phyloP scores from a whole-genome alignment of 2,888 invertebrate genomes.

The Strigamia maritima region DNA sequence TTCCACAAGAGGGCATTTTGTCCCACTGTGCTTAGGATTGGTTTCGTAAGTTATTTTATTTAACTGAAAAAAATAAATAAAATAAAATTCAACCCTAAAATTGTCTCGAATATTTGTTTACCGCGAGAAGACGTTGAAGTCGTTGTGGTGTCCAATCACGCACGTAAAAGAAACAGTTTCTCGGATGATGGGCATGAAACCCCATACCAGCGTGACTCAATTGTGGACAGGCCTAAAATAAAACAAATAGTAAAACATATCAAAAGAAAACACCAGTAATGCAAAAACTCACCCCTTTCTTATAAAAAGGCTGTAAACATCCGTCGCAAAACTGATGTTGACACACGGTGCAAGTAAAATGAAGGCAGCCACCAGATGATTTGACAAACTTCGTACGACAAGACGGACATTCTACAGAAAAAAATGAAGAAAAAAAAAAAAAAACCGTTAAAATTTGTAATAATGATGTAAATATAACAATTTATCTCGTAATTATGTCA shows the following conservation, averaged over 20 bases:
- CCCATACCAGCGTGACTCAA: neutral
- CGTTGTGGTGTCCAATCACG: neutral
- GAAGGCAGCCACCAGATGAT: conserved; percentile 6
- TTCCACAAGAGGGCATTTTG: neutral
- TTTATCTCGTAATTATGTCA: too few species aligned
- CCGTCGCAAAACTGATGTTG: conserved; percentile 21
- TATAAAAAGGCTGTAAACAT: conserved; percentile 23
- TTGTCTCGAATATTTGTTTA: neutral
- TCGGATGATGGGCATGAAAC: conserved; percentile 25
- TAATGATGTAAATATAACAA: too few species aligned
- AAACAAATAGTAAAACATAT: neutral
- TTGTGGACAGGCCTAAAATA: neutral
- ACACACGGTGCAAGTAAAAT: neutral
- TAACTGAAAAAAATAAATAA: neutral
- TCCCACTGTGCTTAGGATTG: neutral
- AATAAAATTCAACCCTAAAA: neutral
- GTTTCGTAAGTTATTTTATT: neutral
- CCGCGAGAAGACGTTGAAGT: neutral
- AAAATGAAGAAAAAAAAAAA: neutral
- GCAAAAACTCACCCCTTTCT: neutral
- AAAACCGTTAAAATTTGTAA: too few species aligned
- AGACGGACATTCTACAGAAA: neutral
- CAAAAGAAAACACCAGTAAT: neutral
- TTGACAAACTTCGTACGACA: neutral
- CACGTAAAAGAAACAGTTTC: conserved; percentile 7